Evolutionary conservation across 2,888 invertebrate species (phyloP), one percentile per base, ranked within the genome.

Genomic region (Epistrophe grossulariae): DNA sequence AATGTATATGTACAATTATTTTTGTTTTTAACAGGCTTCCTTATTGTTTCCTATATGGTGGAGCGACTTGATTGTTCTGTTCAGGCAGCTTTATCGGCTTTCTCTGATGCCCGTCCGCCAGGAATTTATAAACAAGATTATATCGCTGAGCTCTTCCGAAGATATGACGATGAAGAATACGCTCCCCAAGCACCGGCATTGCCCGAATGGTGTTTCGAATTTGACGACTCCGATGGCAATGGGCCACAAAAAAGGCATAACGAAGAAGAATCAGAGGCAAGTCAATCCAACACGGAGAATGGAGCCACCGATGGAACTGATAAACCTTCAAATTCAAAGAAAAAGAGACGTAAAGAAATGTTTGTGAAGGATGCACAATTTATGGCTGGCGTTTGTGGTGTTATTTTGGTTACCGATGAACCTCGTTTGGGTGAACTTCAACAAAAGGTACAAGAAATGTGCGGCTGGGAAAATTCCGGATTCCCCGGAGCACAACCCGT

Each of bases 111-210:
- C 4, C 91, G 99, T 87, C 96, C 97, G 0, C 98, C 99, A 0
- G 99, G 99, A 24, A 99, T 99, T 90, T 99, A 99, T 93, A 99
- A 99, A 92, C 96, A 95, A 88, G 99, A 99, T 91, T 99, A 99
- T 92, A 94, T 99, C 73, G 94, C 95, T 89, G 99, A 99, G 93
- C 93, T 99, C 40, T 98, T 96, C 91, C 93, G 93, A 79, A 94
- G 97, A 3, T 98, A 96, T 91, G 98, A 96, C 88, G 96, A 96
- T 90, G 96, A 95, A 38, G 95, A 94, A 72, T 95, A 95, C 89
- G 95, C 95, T 0, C 94, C 94, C 0, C 94, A 95, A 0, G 95
- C 98, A 2, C 98, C 99, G 0, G 91, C 94, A 1, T 93, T 96
- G 74, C 99, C 99, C 0, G 95, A 95, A 70, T 99, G 99, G 99